Conservation (phyloP, 2,113 vertebrate genomes). For the Larimichthys crocea region DNA sequence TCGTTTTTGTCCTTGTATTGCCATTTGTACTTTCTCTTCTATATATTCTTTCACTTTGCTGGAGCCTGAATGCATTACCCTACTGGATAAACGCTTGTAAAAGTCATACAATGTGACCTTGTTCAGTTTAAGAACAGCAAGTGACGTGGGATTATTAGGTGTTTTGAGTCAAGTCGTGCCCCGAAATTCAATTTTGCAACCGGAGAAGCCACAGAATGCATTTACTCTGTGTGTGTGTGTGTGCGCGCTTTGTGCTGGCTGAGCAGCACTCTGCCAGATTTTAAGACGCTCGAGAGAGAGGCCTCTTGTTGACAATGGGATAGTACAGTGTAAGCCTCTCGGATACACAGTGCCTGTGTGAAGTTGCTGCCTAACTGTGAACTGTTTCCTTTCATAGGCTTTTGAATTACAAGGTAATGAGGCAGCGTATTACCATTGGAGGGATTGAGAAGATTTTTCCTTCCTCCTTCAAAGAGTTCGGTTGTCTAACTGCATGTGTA, state of each 20-base stretch:
- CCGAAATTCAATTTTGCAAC: slow-evolving; percentile 79
- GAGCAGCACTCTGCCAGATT: slow-evolving; percentile 44
- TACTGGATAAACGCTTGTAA: slow-evolving; percentile 61
- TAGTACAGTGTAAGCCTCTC: slow-evolving; percentile 47
- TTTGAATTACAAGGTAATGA: slow-evolving; percentile 47
- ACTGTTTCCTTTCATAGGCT: slow-evolving; percentile 25
- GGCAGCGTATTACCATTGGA: background rate
- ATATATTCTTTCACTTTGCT: slow-evolving; percentile 19
- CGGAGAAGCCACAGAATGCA: slow-evolving; percentile 61
- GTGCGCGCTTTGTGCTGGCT: slow-evolving; percentile 54
- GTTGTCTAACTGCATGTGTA: background rate
- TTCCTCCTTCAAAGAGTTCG: slow-evolving; percentile 2
- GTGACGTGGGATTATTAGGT: slow-evolving; percentile 78
- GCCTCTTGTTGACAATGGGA: slow-evolving; percentile 65
- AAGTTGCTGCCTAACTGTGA: slow-evolving; percentile 23
- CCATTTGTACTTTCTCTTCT: slow-evolving; percentile 14
- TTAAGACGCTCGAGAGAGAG: slow-evolving; percentile 56
- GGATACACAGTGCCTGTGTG: slow-evolving; percentile 21
- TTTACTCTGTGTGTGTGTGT: slow-evolving; percentile 40
- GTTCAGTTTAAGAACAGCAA: slow-evolving; percentile 63
- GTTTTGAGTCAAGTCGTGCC: slow-evolving; percentile 73
- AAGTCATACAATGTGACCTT: slow-evolving; percentile 72
- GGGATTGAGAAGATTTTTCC: background rate
- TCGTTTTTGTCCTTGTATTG: slow-evolving; percentile 42
- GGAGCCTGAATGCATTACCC: slow-evolving; percentile 17